phyloP scores from a whole-genome alignment of 2,888 invertebrate species.

The Amiota communis region DNA sequence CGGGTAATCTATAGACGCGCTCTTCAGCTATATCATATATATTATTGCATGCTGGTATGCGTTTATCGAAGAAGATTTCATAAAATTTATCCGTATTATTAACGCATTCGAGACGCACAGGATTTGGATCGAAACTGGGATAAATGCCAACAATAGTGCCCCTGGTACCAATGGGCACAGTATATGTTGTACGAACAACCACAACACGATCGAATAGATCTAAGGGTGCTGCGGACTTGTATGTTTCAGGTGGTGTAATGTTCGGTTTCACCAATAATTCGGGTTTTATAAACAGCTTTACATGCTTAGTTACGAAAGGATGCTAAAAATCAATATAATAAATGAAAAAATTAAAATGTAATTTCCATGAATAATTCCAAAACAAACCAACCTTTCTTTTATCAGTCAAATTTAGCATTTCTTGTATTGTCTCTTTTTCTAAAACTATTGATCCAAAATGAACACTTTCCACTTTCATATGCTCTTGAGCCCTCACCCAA shows the following conservation, averaged over 20 bases:
- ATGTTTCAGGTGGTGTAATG: slow-evolving; percentile 74
- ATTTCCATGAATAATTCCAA: no score
- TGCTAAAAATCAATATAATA: slow-evolving; percentile 44
- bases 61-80: slow-evolving; percentile 87
- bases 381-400: slow-evolving; percentile 66
- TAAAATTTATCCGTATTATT: slow-evolving; percentile 77
- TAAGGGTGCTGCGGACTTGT: slow-evolving; percentile 53
- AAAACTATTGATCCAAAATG: slow-evolving; percentile 82
- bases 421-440: slow-evolving; percentile 78
- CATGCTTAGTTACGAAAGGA: slow-evolving; percentile 72
- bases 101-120: slow-evolving; percentile 75
- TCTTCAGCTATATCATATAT: slow-evolving; percentile 68
- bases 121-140: slow-evolving; percentile 68
- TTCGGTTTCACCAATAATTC: slow-evolving; percentile 78
- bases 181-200: slow-evolving; percentile 81
- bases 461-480: slow-evolving; percentile 77
- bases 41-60: slow-evolving; percentile 78
- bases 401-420: slow-evolving; percentile 71
- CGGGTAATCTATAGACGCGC: slow-evolving; percentile 74
- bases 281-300: slow-evolving; percentile 86
- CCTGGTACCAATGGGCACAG: slow-evolving; percentile 84
- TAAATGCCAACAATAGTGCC: slow-evolving; percentile 89
- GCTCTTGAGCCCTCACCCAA: slow-evolving; percentile 85
- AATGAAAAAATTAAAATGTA: not conserved
- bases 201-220: slow-evolving; percentile 88